These are phyloP conservation scores for Dipodomys ordii DNA, from an alignment of 2,113 vertebrate species.

Conservation along the genomic window DNA sequence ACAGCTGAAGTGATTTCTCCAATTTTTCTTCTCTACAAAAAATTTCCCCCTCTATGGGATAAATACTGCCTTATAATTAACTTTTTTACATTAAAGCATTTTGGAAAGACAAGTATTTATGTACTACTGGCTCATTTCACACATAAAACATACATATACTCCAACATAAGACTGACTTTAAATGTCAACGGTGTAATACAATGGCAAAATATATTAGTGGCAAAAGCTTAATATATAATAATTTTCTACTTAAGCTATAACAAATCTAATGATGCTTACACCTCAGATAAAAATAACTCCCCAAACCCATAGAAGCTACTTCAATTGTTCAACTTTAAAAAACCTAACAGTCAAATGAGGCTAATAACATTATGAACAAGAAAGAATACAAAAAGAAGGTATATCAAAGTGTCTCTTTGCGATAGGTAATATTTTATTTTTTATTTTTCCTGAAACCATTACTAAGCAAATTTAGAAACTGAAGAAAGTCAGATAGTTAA, in stretches of 20 bases:
- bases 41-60: background rate
- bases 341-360: background rate
- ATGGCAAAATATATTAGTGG: too few relatives aligned
- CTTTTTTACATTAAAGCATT: constrained; percentile 33
- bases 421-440: constrained; percentile 23
- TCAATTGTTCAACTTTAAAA: too few relatives aligned
- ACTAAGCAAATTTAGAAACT: constrained; percentile 26
- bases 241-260: constrained; percentile 63
- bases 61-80: background rate
- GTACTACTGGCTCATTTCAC: background rate
- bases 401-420: background rate
- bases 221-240: background rate
- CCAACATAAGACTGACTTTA: background rate
- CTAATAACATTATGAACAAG: background rate
- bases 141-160: constrained; percentile 3
- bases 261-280: constrained; percentile 29
- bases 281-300: constrained; percentile 53
- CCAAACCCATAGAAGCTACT: background rate
- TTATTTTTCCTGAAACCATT: background rate
- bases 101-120: constrained; percentile 42
- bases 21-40: constrained; percentile 2
- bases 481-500: background rate
- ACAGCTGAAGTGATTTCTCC: background rate
- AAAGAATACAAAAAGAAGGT: background rate
- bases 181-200: background rate